Evolutionary conservation across 2,888 invertebrate species (phyloP), one percentile per base, ranked within the genome.

Genomic region (Spodoptera picta): DNA sequence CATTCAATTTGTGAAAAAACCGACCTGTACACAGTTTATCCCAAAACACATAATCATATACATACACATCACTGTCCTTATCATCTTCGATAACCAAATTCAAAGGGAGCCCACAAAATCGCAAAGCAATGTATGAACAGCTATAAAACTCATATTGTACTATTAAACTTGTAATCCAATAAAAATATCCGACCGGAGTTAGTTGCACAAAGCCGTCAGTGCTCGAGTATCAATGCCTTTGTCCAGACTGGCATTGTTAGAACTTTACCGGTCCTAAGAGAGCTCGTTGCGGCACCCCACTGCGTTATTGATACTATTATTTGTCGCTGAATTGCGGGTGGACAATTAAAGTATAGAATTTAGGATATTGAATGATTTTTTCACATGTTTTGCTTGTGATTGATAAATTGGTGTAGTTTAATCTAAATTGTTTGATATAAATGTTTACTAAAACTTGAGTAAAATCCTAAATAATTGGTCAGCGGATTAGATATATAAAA

Each of bases 171-270:
- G 66, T 70, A 68, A 79, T 72, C 64, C 68, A 79, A 72, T 69
- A 79, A 77, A 78, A 79, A 73, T 73, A 66, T 62, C 60, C 36
- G 44, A 43, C 19, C 60, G 65, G 66, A 60, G 59, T 36, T 73
- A 77, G 67, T 79, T 71, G 31, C 51, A 80, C 77, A 76, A 79
- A 74, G 75, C 64, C 69, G 50, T 51, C 57, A 67, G 64, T 65
- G 67, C 67, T 80, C 60, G 66, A 71, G 68, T 70, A 71, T 75
- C 65, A 76, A 74, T 72, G 74, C 76, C 66, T 80, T 83, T 83
- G 83, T 82, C 66, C 78, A 55, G 19, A 31, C 56, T 55, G 66
- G 59, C 75, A 76, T 82, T 83, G 80, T 83, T 70, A 68, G 62
- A 79, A 81, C 68, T 80, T 81, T 75, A 68, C 66, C 75, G 75